Conservation (phyloP, 35 echinoderm and acorn worm species). For the Lytechinus variegatus region DNA sequence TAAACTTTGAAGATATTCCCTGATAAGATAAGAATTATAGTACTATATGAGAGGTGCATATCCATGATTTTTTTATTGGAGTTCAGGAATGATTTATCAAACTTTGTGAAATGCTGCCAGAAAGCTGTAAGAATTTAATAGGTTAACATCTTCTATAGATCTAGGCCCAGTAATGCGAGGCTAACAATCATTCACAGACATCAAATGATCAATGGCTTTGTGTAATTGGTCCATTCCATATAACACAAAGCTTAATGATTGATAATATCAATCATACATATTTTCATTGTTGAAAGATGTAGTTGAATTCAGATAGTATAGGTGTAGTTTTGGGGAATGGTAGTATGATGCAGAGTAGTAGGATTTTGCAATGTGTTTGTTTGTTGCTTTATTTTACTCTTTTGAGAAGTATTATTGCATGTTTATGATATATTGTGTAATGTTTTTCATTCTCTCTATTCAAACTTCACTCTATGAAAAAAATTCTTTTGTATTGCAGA, state of each 20-base stretch:
- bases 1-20: not conserved
- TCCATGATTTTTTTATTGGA: too few species aligned
- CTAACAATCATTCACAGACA: not conserved
- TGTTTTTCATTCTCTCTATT: too few species aligned
- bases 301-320: not conserved
- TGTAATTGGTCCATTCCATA: not conserved
- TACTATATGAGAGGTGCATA: too few species aligned
- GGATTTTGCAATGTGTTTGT: not conserved
- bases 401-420: too few species aligned
- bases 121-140: not conserved
- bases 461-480: too few species aligned
- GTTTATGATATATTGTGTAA: too few species aligned
- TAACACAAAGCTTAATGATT: too few species aligned
- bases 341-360: not conserved
- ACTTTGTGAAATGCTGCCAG: too few species aligned
- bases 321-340: not conserved
- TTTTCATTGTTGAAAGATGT: not conserved
- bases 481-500: too few species aligned
- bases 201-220: not conserved
- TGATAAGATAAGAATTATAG: not conserved
- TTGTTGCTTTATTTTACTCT: too few species aligned
- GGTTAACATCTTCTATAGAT: not conserved
- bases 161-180: not conserved
- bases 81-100: too few species aligned
- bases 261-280: too few species aligned